Percentiles rank a stretch among this genome's conserved stretches.
Conservation (phyloP, 2,113 vertebrate species). For the Ciconia boyciana region DNA sequence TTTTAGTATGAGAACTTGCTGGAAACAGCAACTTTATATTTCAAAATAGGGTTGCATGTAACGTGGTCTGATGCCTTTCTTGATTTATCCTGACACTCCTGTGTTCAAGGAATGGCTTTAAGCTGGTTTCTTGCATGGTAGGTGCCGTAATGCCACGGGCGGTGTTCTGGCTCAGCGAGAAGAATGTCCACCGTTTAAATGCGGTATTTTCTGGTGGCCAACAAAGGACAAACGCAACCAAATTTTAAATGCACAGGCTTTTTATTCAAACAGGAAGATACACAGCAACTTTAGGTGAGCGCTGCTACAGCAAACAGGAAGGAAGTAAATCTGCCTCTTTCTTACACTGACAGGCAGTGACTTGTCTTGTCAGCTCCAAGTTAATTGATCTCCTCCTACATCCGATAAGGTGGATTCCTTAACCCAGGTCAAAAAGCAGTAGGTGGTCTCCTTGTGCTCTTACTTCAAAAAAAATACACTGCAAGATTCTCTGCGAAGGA, state of each 20-base stretch:
- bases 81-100: neutral
- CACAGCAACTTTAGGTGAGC: neutral
- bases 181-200: neutral
- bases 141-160: neutral
- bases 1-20: neutral
- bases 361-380: neutral
- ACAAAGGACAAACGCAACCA: neutral
- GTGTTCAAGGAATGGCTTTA: neutral
- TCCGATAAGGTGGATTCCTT: neutral
- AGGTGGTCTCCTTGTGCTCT: neutral
- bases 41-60: neutral
- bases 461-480: neutral
- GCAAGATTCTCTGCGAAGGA: rapidly evolving
- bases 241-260: neutral
- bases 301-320: neutral
- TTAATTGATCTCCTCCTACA: neutral
- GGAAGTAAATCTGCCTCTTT: neutral
- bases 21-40: neutral
- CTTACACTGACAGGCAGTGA: neutral
- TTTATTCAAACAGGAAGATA: neutral
- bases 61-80: neutral
- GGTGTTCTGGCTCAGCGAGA: neutral
- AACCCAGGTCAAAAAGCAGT: neutral
- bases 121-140: neutral
- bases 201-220: neutral